These are phyloP conservation scores for Drosophila pseudotalamancana DNA, from an alignment of 2,888 invertebrate species.

Conservation along the genomic window DNA sequence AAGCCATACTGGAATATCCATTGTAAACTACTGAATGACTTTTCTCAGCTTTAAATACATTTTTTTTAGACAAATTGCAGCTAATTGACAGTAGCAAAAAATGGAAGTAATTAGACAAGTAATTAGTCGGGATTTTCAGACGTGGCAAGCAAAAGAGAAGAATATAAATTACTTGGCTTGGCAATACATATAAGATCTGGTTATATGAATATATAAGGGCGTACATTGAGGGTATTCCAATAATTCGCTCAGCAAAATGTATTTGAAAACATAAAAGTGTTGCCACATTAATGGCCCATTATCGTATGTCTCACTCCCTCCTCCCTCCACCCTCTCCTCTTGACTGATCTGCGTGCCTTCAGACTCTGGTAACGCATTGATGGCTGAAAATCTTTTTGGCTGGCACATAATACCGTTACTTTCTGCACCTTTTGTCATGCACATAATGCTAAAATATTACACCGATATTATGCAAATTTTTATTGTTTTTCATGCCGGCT, in stretches of 20 bases:
- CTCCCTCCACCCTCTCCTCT: too few species aligned
- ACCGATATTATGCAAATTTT: slow-evolving; percentile 82
- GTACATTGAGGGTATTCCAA: slow-evolving; percentile 4
- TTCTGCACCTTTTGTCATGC: slow-evolving; percentile 72
- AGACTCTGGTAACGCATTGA: too few species aligned
- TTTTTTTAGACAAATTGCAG: slow-evolving; percentile 75
- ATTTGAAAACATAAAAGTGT: slow-evolving; percentile 64
- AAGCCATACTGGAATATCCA: too few species aligned
- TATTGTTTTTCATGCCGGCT: slow-evolving; percentile 74
- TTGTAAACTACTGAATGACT: background rate
- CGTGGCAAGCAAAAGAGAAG: slow-evolving; percentile 35
- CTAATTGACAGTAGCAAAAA: slow-evolving; percentile 63
- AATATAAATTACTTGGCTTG: slow-evolving; percentile 42
- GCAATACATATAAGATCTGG: background rate
- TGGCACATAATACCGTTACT: slow-evolving; percentile 60
- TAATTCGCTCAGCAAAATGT: too few species aligned
- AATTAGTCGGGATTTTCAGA: slow-evolving; percentile 72
- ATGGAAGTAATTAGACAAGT: slow-evolving; percentile 77
- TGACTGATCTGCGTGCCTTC: too few species aligned
- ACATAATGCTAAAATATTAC: slow-evolving; percentile 81
- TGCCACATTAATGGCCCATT: slow-evolving; percentile 62
- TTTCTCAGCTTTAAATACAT: slow-evolving; percentile 55
- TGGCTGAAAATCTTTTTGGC: slow-evolving; percentile 32
- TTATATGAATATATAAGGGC: too few species aligned
- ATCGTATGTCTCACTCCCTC: too few species aligned